Evolutionary conservation across 2,113 vertebrate species (phyloP).

Genomic region (Colinus virginianus): DNA sequence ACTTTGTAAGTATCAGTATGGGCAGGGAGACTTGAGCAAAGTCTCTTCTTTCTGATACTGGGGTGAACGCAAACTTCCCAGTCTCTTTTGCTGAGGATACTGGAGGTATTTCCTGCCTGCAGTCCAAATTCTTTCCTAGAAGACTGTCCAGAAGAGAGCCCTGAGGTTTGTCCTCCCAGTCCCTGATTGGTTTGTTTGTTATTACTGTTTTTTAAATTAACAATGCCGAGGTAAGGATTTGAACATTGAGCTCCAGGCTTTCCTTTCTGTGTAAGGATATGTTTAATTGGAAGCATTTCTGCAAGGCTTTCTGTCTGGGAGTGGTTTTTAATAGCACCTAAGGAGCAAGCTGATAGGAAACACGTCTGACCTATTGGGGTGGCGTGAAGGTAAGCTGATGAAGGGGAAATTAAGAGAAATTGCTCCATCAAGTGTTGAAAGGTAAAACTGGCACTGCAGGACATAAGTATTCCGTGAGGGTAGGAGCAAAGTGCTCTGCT

Average conservation of each 20-base stretch:
- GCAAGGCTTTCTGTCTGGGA: fast-evolving
- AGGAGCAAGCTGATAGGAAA: background rate
- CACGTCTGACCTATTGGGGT: background rate
- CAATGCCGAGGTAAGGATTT: background rate
- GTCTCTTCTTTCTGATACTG: background rate
- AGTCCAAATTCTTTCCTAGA: background rate
- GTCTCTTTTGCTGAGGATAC: background rate
- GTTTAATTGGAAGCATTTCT: background rate
- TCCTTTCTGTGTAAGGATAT: background rate
- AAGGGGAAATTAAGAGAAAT: background rate
- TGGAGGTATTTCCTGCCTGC: background rate
- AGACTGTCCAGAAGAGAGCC: background rate
- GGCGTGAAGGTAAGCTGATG: background rate
- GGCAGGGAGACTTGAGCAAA: background rate
- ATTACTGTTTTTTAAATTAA: background rate
- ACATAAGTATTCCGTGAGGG: fast-evolving
- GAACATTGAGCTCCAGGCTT: background rate
- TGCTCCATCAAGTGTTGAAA: constrained; percentile 70
- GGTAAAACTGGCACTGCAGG: constrained; percentile 19
- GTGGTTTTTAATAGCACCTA: background rate
- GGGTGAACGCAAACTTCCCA: background rate
- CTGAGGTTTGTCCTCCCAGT: background rate
- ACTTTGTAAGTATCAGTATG: background rate
- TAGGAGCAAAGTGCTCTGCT: background rate
- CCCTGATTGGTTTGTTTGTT: background rate